A percentile compares a stretch with the other conserved stretches of the same genome.
phyloP scores from a whole-genome alignment of 2,113 vertebrate genomes.

The Carassius auratus region DNA sequence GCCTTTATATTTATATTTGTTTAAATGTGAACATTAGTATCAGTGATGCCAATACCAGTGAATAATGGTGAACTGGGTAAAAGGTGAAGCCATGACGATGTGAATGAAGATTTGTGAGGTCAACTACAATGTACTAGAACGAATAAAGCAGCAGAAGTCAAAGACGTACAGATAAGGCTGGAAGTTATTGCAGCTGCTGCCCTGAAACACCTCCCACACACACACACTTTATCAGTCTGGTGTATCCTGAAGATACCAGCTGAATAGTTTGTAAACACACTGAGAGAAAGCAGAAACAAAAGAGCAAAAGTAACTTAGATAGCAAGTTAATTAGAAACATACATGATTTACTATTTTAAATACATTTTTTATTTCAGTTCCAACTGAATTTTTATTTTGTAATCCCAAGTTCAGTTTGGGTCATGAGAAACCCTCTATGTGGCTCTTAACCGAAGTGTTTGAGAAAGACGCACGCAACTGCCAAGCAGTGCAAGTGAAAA shows the following conservation, averaged over 20 bases:
- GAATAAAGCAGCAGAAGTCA: constrained; percentile 41
- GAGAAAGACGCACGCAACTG: not conserved
- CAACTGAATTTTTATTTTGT: not conserved
- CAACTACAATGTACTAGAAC: constrained; percentile 33
- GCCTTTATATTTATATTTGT: not conserved
- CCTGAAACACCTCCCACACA: constrained; percentile 32
- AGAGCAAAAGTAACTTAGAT: not conserved
- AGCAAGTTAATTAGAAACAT: not conserved
- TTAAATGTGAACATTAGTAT: not conserved
- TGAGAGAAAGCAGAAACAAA: not conserved
- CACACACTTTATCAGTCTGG: constrained; percentile 23
- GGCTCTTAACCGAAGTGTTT: constrained; percentile 19
- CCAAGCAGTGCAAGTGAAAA: constrained; percentile 30
- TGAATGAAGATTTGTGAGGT: constrained; percentile 30
- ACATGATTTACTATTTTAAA: not conserved
- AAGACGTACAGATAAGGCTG: constrained; percentile 38
- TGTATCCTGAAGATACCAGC: constrained; percentile 25
- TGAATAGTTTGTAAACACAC: constrained; percentile 14
- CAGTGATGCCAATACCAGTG: not conserved
- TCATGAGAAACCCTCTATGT: not conserved
- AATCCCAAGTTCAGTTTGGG: constrained; percentile 11
- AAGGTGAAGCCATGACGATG: constrained; percentile 14
- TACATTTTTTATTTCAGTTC: not conserved
- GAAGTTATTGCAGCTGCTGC: constrained; percentile 37
- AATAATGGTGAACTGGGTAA: not conserved